Percentiles rank a stretch among this genome's conserved stretches.
phyloP scores from a whole-genome alignment of 2,797 vertebrate species.

The Limnodromus scolopaceus region DNA sequence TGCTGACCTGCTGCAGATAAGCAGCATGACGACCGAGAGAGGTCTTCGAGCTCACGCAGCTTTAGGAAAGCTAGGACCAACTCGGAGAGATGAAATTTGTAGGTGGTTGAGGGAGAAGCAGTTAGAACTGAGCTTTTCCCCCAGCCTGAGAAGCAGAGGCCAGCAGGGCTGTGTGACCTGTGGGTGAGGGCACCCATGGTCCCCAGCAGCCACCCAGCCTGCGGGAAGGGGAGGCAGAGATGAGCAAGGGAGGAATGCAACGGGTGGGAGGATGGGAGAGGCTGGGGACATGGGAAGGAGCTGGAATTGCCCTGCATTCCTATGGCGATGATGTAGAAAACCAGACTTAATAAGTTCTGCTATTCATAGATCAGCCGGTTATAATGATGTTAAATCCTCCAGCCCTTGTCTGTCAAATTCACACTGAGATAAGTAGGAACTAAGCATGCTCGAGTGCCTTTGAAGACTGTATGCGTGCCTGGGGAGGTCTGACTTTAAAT shows the following conservation, averaged over 20 bases:
- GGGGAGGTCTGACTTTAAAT: not conserved
- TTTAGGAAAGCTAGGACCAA: not conserved
- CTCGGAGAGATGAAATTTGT: not conserved
- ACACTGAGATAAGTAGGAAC: conserved; percentile 2
- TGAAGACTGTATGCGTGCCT: not conserved
- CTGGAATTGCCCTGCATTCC: not conserved
- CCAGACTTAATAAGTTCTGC: not conserved
- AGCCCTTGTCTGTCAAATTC: conserved; percentile 24
- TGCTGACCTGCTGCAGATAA: not conserved
- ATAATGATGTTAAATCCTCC: conserved; percentile 13
- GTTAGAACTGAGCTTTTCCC: not conserved
- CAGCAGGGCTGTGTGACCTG: not conserved
- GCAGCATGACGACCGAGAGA: fast-evolving
- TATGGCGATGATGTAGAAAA: not conserved
- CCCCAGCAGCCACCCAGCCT: not conserved
- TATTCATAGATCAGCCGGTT: not conserved
- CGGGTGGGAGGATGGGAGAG: not conserved
- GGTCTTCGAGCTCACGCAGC: not conserved
- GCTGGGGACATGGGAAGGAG: not conserved
- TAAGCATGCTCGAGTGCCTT: not conserved
- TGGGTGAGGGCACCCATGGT: fast-evolving
- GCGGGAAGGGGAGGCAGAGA: not conserved
- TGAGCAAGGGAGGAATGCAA: not conserved
- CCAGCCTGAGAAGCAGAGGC: fast-evolving
- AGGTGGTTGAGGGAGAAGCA: not conserved